phyloP scores from a whole-genome alignment of 1,140 invertebrate species.

The Gryon sp. region DNA sequence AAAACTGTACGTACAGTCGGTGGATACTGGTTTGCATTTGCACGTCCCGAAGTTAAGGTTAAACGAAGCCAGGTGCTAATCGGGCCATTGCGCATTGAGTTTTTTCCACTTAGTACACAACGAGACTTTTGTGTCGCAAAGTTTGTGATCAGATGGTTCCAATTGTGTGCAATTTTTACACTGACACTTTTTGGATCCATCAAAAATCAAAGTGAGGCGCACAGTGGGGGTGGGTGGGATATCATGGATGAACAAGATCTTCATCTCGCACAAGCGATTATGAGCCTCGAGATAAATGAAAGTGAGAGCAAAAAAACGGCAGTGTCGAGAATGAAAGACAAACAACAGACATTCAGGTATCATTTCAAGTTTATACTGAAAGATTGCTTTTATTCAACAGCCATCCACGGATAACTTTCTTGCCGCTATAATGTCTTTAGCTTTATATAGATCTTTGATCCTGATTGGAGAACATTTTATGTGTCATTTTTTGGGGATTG shows the following conservation, averaged over 20 bases:
- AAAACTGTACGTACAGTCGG: slow-evolving; percentile 27
- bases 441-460: no score
- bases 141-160: neutral
- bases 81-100: slow-evolving; percentile 22
- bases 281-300: slow-evolving; percentile 73
- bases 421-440: no score
- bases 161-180: neutral
- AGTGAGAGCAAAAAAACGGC: slow-evolving; percentile 67
- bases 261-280: slow-evolving; percentile 82
- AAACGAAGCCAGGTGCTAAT: neutral
- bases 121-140: slow-evolving; percentile 1
- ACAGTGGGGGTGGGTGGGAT: no score
- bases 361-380: neutral
- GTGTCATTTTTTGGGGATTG: no score
- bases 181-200: neutral
- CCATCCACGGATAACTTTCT: no score
- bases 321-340: slow-evolving; percentile 72
- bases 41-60: slow-evolving; percentile 31
- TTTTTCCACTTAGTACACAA: slow-evolving; percentile 14
- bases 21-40: slow-evolving; percentile 10
- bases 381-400: no score
- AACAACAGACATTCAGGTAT: slow-evolving; percentile 67
- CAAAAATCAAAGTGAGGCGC: no score
- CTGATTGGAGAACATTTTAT: no score
- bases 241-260: slow-evolving; percentile 84